Evolutionary conservation across 2,888 invertebrate species (phyloP), one percentile per base, ranked within the genome.

Genomic region (Adineta ricciae): DNA sequence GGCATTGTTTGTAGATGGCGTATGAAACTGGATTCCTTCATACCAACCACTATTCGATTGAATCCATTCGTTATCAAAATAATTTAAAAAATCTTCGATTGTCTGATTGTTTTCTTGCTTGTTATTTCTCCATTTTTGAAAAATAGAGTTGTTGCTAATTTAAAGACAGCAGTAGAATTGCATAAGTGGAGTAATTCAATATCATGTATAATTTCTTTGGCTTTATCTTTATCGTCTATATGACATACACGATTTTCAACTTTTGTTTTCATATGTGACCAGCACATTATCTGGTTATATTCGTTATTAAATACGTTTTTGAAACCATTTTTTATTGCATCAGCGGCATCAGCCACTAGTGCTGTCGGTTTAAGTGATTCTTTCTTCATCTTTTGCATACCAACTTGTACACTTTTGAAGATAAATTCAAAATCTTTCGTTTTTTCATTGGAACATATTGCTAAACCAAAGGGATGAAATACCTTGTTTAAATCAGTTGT

Each of bases 281-380:
- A 84, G n/a, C 84, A 84, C 84, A 84, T 84, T 5, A 84, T 84
- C 24, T 78, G 52, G 49, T 82, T 82, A 54, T 24, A 84, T 36
- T 24, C 14, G 54, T 36, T 19, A n/a, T 52, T 50, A 36, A 46
- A 84, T 38, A 82, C 84, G 38, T 52, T 84, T 41, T 54, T 52
- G 41, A 84, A 84, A 54, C 82, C 82, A 82, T 82, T 84, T 38
- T 78, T 64, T 16, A 84, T 84, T 8, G 72, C 2, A 36, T 84
- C 78, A 27, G 82, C 84, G 2, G 52, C 64, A 54, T 84, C 82
- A 19, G 83, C 52, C 21, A 84, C 32, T 54, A 84, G 46, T 38
- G 52, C 82, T 82, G 56, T 56, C 54, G 78, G 56, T 27, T 24
- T 38, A 2, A 82, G 38, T 54, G 36, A 16, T 2, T 82, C 7